Conservation (phyloP, 2,888 invertebrate genomes). For the Chydorus sphaericus region DNA sequence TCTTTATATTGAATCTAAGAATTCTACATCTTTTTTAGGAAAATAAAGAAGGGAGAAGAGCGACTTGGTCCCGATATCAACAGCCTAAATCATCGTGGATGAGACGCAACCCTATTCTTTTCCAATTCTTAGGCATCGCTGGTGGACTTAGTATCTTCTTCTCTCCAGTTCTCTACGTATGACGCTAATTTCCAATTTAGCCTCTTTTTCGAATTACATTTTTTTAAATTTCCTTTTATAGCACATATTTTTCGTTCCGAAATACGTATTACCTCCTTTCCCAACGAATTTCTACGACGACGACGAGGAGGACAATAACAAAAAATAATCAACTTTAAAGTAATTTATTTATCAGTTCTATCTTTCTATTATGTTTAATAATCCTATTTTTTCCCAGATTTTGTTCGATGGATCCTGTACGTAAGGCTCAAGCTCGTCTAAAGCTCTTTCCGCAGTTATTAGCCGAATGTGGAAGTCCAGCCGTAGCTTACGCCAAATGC, state of each 20-base stretch:
- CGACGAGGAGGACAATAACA: background rate
- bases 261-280: no score
- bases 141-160: conserved; percentile 42
- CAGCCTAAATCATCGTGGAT: background rate
- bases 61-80: conserved; percentile 9
- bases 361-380: background rate
- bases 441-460: conserved; percentile 57
- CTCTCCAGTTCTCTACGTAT: conserved; percentile 51
- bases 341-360: background rate
- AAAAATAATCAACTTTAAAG: no score
- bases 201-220: no score
- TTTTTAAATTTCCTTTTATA: no score
- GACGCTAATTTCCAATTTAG: no score
- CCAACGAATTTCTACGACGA: background rate
- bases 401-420: conserved; percentile 57
- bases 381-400: background rate
- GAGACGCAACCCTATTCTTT: conserved; percentile 4
- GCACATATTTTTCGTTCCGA: no score
- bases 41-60: background rate
- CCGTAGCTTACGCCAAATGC: conserved; percentile 59
- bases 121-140: conserved; percentile 22
- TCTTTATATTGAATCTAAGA: no score
- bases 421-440: conserved; percentile 53
- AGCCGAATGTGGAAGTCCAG: conserved; percentile 53
- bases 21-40: conserved; percentile 4